Base-by-base conservation (phyloP, 2,888 invertebrate species). In the Acanthococcus lagerstroemiae region DNA sequence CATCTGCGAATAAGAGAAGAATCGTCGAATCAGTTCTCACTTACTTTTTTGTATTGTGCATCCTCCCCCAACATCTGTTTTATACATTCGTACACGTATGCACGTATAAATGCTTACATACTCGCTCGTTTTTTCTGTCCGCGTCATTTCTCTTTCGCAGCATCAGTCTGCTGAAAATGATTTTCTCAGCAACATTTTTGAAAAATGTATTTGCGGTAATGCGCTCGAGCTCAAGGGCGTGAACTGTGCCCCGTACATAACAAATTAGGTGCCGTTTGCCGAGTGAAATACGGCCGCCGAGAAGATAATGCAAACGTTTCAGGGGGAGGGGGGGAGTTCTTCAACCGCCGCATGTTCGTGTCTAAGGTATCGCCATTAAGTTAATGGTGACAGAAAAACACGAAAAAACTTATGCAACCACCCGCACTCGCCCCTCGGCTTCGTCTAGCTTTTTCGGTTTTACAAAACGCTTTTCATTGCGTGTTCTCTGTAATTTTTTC, bases 241-340 rank as follows among this genome's bases (percentile, higher is more conserved):
- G 27, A 50, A 60, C 60, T 48, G 37, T 15, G n/a, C n/a, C 46
- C 15, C 37, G 50, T 48, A 46, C 48, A 61, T 61, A 50, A 61
- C 61, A 61, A 61, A 61, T 61, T 61, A 61, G 52, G 52, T 61
- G 52, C 37, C 19, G 50, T 21, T 21, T 50, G 44, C 25, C 24
- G n/a, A 37, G 15, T 45, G 46, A 45, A 58, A 25, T 58, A 58
- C 37, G 45, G 37, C 45, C 25, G 25, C 30, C n/a, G 44, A 19
- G 25, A 24, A 61, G 61, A 61, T 61, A 52, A 54, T 52, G 61
- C 61, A 21, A 26, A 54, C 46, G 30, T 61, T 61, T 52, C 48
- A n/a, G n/a, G n/a, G n/a, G n/a, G n/a, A n/a, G n/a, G n/a, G n/a
- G 26, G 52, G 61, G 52, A 61, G 61, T 61, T 61, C 50, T 50